These are phyloP conservation scores for Coendou prehensilis DNA, from an alignment of 2,797 vertebrate species.

Conservation along the genomic window DNA sequence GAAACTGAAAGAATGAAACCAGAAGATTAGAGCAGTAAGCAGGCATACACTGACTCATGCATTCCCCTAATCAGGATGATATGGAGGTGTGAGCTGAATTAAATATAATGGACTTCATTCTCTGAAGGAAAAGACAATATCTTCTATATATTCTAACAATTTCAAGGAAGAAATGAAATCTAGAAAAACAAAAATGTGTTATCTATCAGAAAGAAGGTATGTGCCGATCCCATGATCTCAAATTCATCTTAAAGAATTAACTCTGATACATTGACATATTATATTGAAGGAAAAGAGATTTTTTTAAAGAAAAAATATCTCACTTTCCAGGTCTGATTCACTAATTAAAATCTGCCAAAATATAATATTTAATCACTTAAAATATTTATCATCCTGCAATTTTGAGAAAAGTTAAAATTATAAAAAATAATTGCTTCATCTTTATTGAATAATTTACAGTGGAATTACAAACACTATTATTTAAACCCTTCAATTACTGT, in stretches of 20 bases:
- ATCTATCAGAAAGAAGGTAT: slow-evolving; percentile 5
- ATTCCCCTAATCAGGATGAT: neutral
- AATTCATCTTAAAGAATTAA: neutral
- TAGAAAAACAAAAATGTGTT: neutral
- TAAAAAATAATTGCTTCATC: neutral
- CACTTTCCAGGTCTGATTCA: neutral
- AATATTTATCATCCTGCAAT: neutral
- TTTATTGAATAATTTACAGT: neutral
- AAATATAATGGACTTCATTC: neutral
- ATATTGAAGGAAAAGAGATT: neutral
- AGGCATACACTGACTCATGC: neutral
- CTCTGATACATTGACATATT: neutral
- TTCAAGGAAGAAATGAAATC: neutral
- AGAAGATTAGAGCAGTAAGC: neutral
- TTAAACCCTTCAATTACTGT: neutral
- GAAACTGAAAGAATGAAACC: neutral
- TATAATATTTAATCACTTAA: neutral
- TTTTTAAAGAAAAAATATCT: neutral
- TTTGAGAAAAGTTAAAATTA: slow-evolving; percentile 23
- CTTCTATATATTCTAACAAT: neutral
- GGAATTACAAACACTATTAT: neutral
- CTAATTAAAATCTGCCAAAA: neutral
- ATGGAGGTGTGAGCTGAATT: no score
- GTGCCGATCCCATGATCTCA: neutral
- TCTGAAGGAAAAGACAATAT: neutral